A percentile compares a stretch with the other conserved stretches of the same genome.
Conservation (phyloP, 2,797 vertebrate genomes). For the Leptoclinus maculatus region DNA sequence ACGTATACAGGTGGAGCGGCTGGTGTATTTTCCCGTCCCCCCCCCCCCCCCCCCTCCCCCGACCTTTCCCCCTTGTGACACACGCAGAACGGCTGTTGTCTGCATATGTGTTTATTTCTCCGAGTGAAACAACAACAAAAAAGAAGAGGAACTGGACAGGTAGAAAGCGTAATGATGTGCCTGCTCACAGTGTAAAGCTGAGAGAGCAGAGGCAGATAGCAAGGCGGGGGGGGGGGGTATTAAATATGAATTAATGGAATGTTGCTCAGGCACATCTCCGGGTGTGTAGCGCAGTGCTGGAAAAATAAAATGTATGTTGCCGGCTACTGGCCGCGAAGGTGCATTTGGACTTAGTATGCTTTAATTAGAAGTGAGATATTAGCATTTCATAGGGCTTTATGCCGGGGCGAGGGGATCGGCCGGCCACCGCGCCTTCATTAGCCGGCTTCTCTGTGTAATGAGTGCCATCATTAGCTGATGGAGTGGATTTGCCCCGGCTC, state of each 20-base stretch:
- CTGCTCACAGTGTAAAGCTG: slow-evolving; percentile 55
- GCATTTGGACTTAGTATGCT: slow-evolving; percentile 96
- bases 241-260: slow-evolving; percentile 86
- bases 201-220: slow-evolving; percentile 56
- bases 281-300: slow-evolving; percentile 77
- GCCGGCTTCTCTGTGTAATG: slow-evolving; percentile 97
- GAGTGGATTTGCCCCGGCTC: slow-evolving; percentile 96
- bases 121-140: slow-evolving; percentile 36
- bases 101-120: slow-evolving; percentile 60
- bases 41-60: slow-evolving; percentile 5
- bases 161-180: slow-evolving; percentile 66
- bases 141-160: slow-evolving; percentile 33
- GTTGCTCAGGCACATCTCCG: slow-evolving; percentile 79
- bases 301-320: slow-evolving; percentile 87
- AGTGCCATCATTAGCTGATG: slow-evolving; percentile 99
- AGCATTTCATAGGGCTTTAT: slow-evolving; percentile 99
- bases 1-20: slow-evolving; percentile 72
- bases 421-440: slow-evolving; percentile 97
- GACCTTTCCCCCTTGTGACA: slow-evolving; percentile 59
- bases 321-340: slow-evolving; percentile 85
- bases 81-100: slow-evolving; percentile 41
- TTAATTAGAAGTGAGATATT: slow-evolving; percentile 99
- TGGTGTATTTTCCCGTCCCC: slow-evolving; percentile 45
- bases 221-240: slow-evolving; percentile 66
- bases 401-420: slow-evolving; percentile 92